Conservation (phyloP, 2,113 vertebrate species). For the Myodes glareolus region DNA sequence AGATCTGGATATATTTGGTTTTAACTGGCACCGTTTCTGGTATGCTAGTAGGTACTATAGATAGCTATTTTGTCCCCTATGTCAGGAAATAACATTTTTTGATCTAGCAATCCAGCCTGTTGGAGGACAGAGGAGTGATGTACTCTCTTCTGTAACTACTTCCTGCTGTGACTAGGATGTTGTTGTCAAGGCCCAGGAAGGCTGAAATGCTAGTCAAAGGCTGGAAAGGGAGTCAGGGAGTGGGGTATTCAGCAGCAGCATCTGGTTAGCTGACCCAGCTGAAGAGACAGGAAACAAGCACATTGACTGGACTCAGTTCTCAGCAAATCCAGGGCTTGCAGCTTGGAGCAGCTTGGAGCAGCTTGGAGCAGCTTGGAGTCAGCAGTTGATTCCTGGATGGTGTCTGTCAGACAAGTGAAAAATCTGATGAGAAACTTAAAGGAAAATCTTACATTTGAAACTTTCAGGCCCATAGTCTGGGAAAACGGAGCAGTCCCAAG, state of each 20-base stretch:
- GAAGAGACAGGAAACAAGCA: neutral
- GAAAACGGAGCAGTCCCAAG: no score
- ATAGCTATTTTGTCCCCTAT: no score
- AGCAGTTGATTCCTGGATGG: neutral
- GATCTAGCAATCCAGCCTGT: neutral
- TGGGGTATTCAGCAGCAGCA: neutral
- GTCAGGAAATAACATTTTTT: neutral
- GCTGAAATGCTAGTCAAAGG: neutral
- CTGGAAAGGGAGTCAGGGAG: neutral
- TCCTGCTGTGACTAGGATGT: neutral
- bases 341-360: neutral
- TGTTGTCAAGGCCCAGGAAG: neutral
- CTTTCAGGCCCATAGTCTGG: no score
- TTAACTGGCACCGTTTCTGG: no score
- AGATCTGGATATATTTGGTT: no score
- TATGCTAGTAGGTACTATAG: no score
- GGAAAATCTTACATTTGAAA: neutral
- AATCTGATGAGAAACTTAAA: neutral
- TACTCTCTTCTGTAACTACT: neutral
- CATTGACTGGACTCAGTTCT: neutral
- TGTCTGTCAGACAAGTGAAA: neutral
- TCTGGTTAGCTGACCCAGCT: neutral
- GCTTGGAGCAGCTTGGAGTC: neutral
- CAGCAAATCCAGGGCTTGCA: neutral
- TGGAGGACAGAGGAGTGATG: no score